Evolutionary conservation across 2,888 invertebrate genomes (phyloP), one percentile per base, ranked within the genome.

Genomic region (Dioctria rufipes): DNA sequence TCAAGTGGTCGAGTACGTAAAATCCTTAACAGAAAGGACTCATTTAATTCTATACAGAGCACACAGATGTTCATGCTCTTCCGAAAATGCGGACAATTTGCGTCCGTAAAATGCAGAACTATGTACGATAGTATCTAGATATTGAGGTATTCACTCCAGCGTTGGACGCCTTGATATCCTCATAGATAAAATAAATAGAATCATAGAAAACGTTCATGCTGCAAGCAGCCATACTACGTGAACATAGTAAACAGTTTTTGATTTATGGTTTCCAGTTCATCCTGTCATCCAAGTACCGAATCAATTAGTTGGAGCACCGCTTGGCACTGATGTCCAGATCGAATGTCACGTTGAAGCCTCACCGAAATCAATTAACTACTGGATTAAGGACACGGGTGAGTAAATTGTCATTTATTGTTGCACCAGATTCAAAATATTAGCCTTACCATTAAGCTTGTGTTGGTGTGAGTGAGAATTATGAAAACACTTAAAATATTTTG

Each of bases 231-330:
- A 54, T 51, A 61, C 77, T 80, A 78, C 80, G 81, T 82, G 82
- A 80, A 73, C 51, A 67, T 77, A 82, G 82, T 83, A 67, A 82
- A 80, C 78, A 81, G 69, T 83, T 82, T 84, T 84, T 86, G 83
- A 90, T 89, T 79, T 83, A 80, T 83, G 60, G 42, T 83, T 78
- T 87, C 80, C 92, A 97, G 97, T 97, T 92, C 94, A 95, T 88
- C 97, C 97, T 13, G 94, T 95, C 86, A 96, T 97, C 87, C 95
- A 95, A 90, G 96, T 96, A 83, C 96, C 96, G 80, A 96, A 96
- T 91, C 96, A 97, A 91, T 92, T 97, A 88, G 95, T 97, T 83
- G 96, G 96, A 40, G 96, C 96, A 82, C 96, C 96, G 81, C 90
- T 95, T 85, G 94, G 94, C 83, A 96, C 96, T 83, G 95, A 96